Percentiles rank a stretch among this genome's conserved stretches.
Evolutionary conservation across 1,140 invertebrate genomes (phyloP).

Genomic region (Rhyacophila brunnea): DNA sequence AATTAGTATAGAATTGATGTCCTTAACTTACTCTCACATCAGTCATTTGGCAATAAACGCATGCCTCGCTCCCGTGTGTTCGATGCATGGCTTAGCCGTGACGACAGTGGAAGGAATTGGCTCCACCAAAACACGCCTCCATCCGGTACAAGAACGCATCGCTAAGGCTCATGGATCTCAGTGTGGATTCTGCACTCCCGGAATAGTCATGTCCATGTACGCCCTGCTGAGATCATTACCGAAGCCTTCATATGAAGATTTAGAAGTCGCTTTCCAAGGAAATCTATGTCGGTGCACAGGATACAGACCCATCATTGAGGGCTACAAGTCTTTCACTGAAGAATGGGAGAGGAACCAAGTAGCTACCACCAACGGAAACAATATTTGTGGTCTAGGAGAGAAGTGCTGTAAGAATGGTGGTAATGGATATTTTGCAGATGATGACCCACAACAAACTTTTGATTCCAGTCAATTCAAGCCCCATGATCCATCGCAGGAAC

Average conservation of each 20-base stretch:
- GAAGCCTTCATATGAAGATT: conserved; percentile 64
- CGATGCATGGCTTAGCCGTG: conserved; percentile 80
- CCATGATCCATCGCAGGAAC: conserved; percentile 84
- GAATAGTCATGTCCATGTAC: conserved; percentile 95
- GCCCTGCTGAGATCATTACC: conserved; percentile 67
- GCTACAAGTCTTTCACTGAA: conserved; percentile 79
- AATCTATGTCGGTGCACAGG: conserved; percentile 91
- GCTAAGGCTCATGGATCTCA: conserved; percentile 87
- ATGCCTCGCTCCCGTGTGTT: conserved; percentile 80
- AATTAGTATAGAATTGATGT: too few species aligned
- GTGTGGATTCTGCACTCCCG: conserved; percentile 90
- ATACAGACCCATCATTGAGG: conserved; percentile 87
- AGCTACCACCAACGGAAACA: conserved; percentile 28
- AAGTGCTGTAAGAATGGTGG: conserved; percentile 56
- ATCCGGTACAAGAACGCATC: conserved; percentile 84
- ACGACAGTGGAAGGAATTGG: conserved; percentile 90
- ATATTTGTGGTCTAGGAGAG: conserved; percentile 59
- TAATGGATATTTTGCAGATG: conserved; percentile 34
- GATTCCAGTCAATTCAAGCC: conserved; percentile 70
- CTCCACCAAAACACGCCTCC: conserved; percentile 66
- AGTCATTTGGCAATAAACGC: conserved; percentile 90
- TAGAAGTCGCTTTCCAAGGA: conserved; percentile 85
- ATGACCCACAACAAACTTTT: conserved; percentile 55
- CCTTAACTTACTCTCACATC: conserved; percentile 1
- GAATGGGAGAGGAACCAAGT: conserved; percentile 64